These are phyloP conservation scores for Sinosuthora webbiana DNA, from an alignment of 2,113 vertebrate genomes.

Conservation along the genomic window DNA sequence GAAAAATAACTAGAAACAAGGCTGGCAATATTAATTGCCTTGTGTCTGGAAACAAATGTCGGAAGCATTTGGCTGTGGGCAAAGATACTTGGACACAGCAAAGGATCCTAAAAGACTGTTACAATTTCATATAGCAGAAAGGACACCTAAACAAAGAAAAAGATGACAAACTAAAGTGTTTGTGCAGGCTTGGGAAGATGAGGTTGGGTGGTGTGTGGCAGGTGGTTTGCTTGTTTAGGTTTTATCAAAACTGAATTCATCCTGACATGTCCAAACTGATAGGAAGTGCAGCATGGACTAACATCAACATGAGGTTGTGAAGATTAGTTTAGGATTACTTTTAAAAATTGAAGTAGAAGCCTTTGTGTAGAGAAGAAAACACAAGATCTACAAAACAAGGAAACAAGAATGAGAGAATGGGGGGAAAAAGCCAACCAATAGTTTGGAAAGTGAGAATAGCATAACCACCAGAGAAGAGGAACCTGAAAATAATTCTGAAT, in stretches of 20 bases:
- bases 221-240: neutral
- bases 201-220: neutral
- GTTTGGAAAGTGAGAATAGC: neutral
- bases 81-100: neutral
- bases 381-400: neutral
- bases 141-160: neutral
- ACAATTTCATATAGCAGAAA: neutral
- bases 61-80: neutral
- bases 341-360: neutral
- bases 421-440: neutral
- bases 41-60: neutral
- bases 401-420: neutral
- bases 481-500: neutral
- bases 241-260: conserved; percentile 36
- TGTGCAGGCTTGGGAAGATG: neutral
- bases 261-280: neutral
- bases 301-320: neutral
- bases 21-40: neutral
- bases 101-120: neutral
- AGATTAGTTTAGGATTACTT: neutral
- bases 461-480: neutral
- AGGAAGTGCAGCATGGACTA: neutral
- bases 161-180: neutral
- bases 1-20: conserved; percentile 44
- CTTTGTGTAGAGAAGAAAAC: neutral